Conservation (phyloP, 2,113 vertebrate species). For the Cinclus mexicanus region DNA sequence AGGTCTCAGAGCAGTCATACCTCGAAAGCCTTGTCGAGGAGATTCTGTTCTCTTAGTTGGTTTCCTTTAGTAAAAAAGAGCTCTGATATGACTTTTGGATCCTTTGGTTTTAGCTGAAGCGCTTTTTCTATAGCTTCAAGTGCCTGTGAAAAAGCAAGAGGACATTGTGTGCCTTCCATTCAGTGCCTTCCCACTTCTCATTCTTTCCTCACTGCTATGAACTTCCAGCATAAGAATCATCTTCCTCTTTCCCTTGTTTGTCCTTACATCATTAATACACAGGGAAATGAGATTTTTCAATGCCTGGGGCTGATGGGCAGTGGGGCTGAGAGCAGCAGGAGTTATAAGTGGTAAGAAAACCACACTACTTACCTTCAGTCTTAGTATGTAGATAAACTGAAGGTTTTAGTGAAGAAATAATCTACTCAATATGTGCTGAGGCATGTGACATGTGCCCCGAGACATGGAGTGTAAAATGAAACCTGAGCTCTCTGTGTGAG, state of each 20-base stretch:
- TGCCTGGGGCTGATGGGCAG: background rate
- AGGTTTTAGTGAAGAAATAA: background rate
- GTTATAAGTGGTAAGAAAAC: background rate
- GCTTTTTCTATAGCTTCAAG: slow-evolving; percentile 84
- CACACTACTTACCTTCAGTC: background rate
- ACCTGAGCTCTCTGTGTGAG: background rate
- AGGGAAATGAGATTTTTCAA: background rate
- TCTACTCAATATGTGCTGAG: background rate
- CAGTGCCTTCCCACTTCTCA: background rate
- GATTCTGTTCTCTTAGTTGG: slow-evolving; percentile 89
- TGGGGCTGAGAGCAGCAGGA: background rate
- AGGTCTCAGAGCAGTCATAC: slow-evolving; percentile 60
- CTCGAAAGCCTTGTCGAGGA: slow-evolving; percentile 87
- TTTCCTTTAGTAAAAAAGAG: slow-evolving; percentile 94
- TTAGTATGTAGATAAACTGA: background rate
- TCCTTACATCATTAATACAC: background rate
- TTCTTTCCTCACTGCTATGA: background rate
- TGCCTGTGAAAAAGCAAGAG: slow-evolving; percentile 73
- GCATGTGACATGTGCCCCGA: background rate
- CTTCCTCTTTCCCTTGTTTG: background rate
- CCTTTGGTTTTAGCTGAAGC: slow-evolving; percentile 86
- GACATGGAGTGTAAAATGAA: background rate
- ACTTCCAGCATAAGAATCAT: background rate
- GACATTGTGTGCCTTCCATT: background rate
- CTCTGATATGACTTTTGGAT: slow-evolving; percentile 84